Conservation (phyloP, 2,888 invertebrate genomes). For the Nematopogon swammerdamellus region DNA sequence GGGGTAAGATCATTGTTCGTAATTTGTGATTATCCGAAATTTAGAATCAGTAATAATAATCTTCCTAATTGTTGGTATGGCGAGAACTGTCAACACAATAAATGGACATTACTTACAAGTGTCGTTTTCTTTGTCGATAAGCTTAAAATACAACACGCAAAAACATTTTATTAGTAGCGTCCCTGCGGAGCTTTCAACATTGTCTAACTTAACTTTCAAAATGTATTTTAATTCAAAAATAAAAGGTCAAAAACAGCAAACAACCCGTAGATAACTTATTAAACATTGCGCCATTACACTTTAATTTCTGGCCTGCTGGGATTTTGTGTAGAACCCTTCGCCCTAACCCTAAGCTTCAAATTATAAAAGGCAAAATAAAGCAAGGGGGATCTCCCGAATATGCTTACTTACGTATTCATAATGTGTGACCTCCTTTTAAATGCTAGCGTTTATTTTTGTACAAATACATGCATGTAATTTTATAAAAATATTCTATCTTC, state of each 20-base stretch:
- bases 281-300: conserved; percentile 52
- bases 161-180: no score
- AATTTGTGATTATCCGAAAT: no score
- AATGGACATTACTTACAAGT: no score
- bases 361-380: conserved; percentile 31
- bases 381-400: conserved; percentile 19
- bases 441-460: conserved; percentile 30
- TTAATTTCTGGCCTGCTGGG: conserved; percentile 48
- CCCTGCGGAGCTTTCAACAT: no score
- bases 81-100: no score
- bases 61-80: no score
- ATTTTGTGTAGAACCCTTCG: conserved; percentile 27
- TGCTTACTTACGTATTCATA: conserved; percentile 47
- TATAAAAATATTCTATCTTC: conserved; percentile 2
- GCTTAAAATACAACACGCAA: no score
- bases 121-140: no score
- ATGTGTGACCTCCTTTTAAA: conserved; percentile 17
- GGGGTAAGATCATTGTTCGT: no score
- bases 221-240: no score
- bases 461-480: conserved; percentile 20
- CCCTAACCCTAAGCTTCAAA: conserved; percentile 17
- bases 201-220: no score
- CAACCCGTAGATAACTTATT: conserved; percentile 50
- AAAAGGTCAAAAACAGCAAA: conserved; percentile 35
- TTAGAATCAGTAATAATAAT: no score